A percentile compares a stretch with the other conserved stretches of the same genome.
phyloP scores from a whole-genome alignment of 2,113 vertebrate genomes.

The Semnopithecus entellus region DNA sequence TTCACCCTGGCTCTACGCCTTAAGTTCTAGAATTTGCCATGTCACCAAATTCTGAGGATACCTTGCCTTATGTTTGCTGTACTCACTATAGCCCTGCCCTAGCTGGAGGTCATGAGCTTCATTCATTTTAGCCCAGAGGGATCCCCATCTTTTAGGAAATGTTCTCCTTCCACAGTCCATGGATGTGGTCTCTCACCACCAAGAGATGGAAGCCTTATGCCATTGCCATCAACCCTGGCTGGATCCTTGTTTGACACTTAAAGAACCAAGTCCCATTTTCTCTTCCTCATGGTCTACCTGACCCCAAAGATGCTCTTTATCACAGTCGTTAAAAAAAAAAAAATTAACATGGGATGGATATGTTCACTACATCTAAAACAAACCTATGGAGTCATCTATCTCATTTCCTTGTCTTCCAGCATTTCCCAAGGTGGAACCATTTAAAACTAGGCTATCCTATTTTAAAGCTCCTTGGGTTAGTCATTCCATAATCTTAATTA shows the following conservation, averaged over 20 bases:
- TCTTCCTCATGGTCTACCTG: not conserved
- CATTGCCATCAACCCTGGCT: not conserved
- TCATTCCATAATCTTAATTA: not conserved
- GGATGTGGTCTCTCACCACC: not conserved
- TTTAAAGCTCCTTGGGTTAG: not conserved
- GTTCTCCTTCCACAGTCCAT: not conserved
- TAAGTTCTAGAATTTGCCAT: not conserved
- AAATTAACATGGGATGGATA: not conserved
- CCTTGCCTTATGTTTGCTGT: not conserved
- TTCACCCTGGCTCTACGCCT: not conserved
- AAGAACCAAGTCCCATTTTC: not conserved
- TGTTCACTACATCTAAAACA: not conserved
- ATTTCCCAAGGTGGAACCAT: not conserved
- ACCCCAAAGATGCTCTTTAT: not conserved
- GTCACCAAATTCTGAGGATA: not conserved
- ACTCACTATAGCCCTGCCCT: not conserved
- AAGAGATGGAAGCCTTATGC: not conserved
- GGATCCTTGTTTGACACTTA: not conserved
- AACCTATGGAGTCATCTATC: not conserved
- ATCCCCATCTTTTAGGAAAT: not conserved
- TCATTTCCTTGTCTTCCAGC: not conserved
- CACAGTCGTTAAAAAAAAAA: not conserved
- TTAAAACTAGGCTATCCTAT: not conserved
- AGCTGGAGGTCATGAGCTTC: not conserved
- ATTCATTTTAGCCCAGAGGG: slow-evolving; percentile 13